phyloP scores from a whole-genome alignment of 35 echinoderm and acorn worm genomes.

The Holothuria glaberrima region DNA sequence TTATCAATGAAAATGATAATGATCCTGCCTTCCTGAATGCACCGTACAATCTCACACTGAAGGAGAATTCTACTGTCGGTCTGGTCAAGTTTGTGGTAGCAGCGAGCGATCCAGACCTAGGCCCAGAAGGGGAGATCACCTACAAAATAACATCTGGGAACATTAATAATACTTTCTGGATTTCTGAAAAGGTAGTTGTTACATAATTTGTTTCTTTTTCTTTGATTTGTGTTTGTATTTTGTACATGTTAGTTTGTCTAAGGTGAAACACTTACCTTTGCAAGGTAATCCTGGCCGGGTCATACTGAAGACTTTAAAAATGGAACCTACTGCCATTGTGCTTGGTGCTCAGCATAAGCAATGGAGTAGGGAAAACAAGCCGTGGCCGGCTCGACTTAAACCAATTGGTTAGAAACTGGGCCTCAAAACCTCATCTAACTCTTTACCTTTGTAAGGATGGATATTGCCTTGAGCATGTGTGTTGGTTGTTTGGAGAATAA shows the following conservation, averaged over 20 bases:
- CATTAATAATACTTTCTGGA: constrained; percentile 61
- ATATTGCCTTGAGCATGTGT: too few species aligned
- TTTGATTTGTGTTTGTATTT: neutral
- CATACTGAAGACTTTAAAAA: too few species aligned
- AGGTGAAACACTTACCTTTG: too few species aligned
- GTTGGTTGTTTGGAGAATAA: too few species aligned
- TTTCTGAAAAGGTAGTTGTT: neutral
- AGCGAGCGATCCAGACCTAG: constrained; percentile 79
- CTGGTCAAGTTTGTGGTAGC: constrained; percentile 54
- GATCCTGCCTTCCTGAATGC: constrained; percentile 68
- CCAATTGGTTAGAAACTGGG: too few species aligned
- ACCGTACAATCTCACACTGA: constrained; percentile 69
- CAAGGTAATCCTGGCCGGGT: too few species aligned
- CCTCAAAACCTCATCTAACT: too few species aligned
- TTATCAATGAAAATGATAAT: constrained; percentile 87
- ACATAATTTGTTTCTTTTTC: constrained; percentile 34
- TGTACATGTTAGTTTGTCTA: neutral
- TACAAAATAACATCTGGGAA: constrained; percentile 78
- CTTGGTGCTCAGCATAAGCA: too few species aligned
- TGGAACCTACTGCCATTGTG: too few species aligned
- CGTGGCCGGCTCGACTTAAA: too few species aligned
- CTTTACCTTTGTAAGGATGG: too few species aligned
- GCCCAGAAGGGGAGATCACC: constrained; percentile 61
- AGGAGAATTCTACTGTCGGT: constrained; percentile 66
- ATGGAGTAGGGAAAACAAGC: too few species aligned